Evolutionary conservation across 2,797 vertebrate genomes (phyloP), one percentile per base, ranked within the genome.

Genomic region (Aotus griseimembra): DNA sequence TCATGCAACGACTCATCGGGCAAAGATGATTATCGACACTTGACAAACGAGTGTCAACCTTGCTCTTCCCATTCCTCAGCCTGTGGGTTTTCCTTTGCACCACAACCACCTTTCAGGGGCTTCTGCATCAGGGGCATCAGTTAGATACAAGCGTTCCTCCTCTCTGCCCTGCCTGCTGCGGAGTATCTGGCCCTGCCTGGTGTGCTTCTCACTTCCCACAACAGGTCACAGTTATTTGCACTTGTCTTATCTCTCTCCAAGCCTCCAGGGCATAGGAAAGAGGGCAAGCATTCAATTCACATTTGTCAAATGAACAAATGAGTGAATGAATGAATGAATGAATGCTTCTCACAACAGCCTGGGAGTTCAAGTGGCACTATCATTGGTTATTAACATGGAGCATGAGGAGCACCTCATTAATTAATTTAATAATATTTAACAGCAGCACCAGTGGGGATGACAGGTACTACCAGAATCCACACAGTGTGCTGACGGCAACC

Each of bases 401-500:
- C 22, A 10, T 12, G 2, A 26, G 30, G 41, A 67, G 19, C 22
- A 36, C 36, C 2, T 36, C 36, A 36, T 36, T 36, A 36, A 36
- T 36, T 36, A 36, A 36, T 36, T 36, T 36, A 36, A 36, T 36
- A 36, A 36, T 36, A 36, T 36, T 36, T 36, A 36, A 36, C 36
- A 36, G 3, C 11, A 13, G n/a, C 55, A 5, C 5, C 3, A 41
- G 13, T 10, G 33, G 46, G 36, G 12, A 5, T 36, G 28, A 22
- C 22, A 46, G 24, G 36, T n/a, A 7, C 14, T 41, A 9, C 10
- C n/a, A 70, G 50, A 70, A 81, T 17, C 22, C 20, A n/a, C n/a
- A 26, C 0, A 0, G 14, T 2, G 0, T 5, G 1, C 12, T 26
- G 30, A 46, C 1, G 26, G 24, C 17, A 2, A 26, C 41, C 0